These are phyloP conservation scores for Crossaster papposus DNA, from an alignment of 53 echinoderm and acorn worm species.

Conservation along the genomic window DNA sequence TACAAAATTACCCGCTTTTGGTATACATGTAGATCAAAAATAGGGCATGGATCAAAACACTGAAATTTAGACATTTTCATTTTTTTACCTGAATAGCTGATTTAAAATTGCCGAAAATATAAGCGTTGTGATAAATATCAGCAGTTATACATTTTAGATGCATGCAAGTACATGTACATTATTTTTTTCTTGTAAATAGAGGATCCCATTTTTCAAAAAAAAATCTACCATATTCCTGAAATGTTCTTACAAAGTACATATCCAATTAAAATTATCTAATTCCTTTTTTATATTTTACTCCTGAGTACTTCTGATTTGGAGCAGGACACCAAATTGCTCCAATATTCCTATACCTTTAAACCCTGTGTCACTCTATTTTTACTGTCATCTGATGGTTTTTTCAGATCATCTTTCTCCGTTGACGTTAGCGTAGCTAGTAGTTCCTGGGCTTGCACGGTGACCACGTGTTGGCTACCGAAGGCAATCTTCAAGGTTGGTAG, in stretches of 20 bases:
- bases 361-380: neutral
- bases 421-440: constrained; percentile 21
- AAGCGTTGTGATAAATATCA: no score
- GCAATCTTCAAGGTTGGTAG: constrained; percentile 52
- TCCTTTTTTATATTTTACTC: neutral
- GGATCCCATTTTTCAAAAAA: neutral
- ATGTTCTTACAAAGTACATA: no score
- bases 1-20: no score
- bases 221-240: neutral
- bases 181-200: neutral
- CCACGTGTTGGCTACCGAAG: constrained; percentile 45
- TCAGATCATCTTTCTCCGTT: constrained; percentile 15
- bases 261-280: neutral
- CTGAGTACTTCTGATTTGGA: neutral
- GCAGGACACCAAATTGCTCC: neutral
- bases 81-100: no score
- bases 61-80: no score
- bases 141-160: no score
- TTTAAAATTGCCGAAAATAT: no score
- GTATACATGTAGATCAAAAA: no score
- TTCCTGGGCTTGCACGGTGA: constrained; percentile 59
- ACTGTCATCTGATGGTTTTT: neutral
- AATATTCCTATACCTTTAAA: neutral
- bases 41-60: no score
- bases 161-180: no score